phyloP scores from a whole-genome alignment of 2,797 vertebrate genomes.

The Tapera naevia region DNA sequence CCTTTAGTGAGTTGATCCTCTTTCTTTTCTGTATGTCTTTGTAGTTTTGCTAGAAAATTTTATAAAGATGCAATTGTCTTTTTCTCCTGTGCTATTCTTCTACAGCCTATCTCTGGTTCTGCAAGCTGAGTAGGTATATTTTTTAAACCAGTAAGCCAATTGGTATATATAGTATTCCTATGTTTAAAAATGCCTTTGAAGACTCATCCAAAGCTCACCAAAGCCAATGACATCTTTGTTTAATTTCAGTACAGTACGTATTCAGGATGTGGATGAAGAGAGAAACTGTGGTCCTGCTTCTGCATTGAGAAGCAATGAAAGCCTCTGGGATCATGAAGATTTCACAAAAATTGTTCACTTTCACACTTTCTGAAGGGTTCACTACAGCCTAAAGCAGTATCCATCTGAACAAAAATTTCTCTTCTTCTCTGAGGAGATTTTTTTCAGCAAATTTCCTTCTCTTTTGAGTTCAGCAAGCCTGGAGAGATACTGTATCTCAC shows the following conservation, averaged over 20 bases:
- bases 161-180: background rate
- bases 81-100: background rate
- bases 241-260: background rate
- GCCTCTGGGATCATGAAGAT: background rate
- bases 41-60: background rate
- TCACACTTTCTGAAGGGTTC: background rate
- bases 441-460: background rate
- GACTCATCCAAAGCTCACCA: background rate
- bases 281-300: background rate
- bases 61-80: background rate
- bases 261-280: background rate
- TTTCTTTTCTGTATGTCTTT: background rate
- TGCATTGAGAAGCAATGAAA: background rate
- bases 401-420: background rate
- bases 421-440: background rate
- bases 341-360: background rate
- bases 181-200: conserved; percentile 24
- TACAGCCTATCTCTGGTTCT: background rate
- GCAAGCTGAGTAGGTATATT: background rate
- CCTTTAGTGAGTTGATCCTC: background rate
- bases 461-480: background rate
- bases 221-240: conserved; percentile 29
- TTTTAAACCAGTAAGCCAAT: background rate
- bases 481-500: background rate
- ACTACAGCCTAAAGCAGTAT: background rate